Evolutionary conservation across 2,797 vertebrate species (phyloP), one percentile per base, ranked within the genome.

Genomic region (Anniella stebbinsi): DNA sequence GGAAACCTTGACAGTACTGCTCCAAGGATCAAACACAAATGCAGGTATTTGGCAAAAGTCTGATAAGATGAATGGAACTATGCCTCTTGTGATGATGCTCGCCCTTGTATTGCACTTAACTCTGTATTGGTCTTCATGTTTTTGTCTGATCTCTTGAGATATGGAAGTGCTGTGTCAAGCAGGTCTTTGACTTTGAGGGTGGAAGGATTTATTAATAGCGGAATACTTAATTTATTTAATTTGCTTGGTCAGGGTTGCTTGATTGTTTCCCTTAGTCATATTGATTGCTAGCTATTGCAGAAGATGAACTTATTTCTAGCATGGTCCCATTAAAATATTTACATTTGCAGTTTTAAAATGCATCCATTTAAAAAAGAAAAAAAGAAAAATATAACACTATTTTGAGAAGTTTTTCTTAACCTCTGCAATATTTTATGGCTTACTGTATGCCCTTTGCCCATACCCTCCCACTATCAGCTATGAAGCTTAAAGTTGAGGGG

Each of bases 21-120:
- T 99, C 88, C 99, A 99, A 95, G 98, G 98, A 89, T 99, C 99
- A 89, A 99, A 99, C 97, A 99, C 98, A 90, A 99, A 99, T 92
- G 99, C 98, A 97, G 98, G 98, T 98, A 93, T 97, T 92, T 73
- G 48, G 57, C 72, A 90, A 69, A 48, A 51, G 12, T 0, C 69
- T 87, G 48, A 66, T 48, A 93, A 86, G 63, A 38, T 75, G 36
- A 1, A 10, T 69, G 1, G 23, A 1, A 54, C 28, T 51, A 28
- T 73, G 0, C 28, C 30, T 86, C 8, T 91, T 70, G 17, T 33
- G 30, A 23, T 48, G 75, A 70, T 85, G 70, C 85, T 67, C 57
- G 13, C 70, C 17, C 33, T 75, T 89, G 86, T 88, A 38, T 11
- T 89, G 2, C 33, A 88, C 21, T 77, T 77, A 77, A 38, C 25